Conservation (phyloP, 1,140 invertebrate species). For the Akabosia matsudoensis region DNA sequence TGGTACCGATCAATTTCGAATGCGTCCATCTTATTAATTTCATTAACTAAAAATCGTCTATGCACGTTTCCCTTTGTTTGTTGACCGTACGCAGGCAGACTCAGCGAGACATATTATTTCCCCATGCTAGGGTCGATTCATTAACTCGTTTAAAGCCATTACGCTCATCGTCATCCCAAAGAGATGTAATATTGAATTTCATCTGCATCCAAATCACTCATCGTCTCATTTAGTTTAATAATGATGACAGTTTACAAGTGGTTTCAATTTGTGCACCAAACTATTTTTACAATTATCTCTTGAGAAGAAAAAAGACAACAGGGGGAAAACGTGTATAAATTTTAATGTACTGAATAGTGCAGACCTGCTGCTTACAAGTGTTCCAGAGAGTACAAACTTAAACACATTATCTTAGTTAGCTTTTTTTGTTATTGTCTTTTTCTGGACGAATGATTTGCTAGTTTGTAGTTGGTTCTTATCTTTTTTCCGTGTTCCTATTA, state of each 20-base stretch:
- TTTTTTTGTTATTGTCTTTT: neutral
- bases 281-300: constrained; percentile 12
- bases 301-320: neutral
- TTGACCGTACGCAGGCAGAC: too few species aligned
- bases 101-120: too few species aligned
- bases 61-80: too few species aligned
- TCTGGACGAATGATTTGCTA: too few species aligned
- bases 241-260: constrained; percentile 45
- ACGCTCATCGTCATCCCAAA: constrained; percentile 32
- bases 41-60: too few species aligned
- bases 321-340: neutral
- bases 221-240: constrained; percentile 45
- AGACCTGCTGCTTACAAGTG: neutral
- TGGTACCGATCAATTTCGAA: too few species aligned
- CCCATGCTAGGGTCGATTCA: too few species aligned
- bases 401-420: neutral
- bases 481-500: neutral
- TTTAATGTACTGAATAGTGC: constrained; percentile 11
- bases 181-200: constrained; percentile 45
- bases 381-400: neutral
- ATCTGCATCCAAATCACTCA: constrained; percentile 45
- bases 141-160: constrained; percentile 46
- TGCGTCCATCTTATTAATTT: too few species aligned
- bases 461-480: neutral
- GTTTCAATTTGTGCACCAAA: constrained; percentile 40